Evolutionary conservation across 2,113 vertebrate genomes (phyloP).

Genomic region (Carlito syrichta): DNA sequence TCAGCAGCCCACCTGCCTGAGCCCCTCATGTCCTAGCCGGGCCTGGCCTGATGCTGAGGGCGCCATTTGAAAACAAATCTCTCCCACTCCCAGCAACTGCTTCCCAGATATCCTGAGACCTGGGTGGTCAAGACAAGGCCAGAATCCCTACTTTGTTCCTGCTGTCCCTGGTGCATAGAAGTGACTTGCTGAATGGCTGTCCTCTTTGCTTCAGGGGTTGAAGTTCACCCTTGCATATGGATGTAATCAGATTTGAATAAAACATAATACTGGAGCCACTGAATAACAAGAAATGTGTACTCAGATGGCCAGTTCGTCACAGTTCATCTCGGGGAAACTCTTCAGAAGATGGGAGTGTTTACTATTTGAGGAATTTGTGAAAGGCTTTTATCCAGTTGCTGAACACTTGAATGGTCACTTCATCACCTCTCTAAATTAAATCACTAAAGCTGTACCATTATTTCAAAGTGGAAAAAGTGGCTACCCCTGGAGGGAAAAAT

Average conservation of each 20-base stretch:
- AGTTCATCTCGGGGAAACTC: background rate
- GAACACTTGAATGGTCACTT: constrained; percentile 20
- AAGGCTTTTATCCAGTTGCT: constrained; percentile 4
- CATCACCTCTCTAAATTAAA: constrained; percentile 25
- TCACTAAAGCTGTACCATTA: background rate
- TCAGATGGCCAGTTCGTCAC: background rate
- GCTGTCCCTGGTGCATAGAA: background rate
- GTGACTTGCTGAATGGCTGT: background rate
- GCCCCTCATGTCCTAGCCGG: background rate
- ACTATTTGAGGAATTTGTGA: background rate
- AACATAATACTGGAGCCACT: background rate
- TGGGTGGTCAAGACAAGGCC: background rate
- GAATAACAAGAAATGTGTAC: background rate
- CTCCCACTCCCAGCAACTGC: background rate
- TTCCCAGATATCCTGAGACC: background rate
- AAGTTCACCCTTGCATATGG: background rate
- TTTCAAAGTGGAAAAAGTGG: constrained; percentile 41
- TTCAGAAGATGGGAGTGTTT: background rate
- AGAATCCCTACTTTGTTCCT: background rate
- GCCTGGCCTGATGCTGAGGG: background rate
- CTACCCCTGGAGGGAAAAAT: constrained; percentile 20
- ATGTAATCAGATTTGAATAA: background rate
- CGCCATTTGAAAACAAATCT: background rate
- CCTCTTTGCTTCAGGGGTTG: background rate
- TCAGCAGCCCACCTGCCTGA: background rate